Evolutionary conservation across 2,797 vertebrate species (phyloP).

Genomic region (Acomys russatus): DNA sequence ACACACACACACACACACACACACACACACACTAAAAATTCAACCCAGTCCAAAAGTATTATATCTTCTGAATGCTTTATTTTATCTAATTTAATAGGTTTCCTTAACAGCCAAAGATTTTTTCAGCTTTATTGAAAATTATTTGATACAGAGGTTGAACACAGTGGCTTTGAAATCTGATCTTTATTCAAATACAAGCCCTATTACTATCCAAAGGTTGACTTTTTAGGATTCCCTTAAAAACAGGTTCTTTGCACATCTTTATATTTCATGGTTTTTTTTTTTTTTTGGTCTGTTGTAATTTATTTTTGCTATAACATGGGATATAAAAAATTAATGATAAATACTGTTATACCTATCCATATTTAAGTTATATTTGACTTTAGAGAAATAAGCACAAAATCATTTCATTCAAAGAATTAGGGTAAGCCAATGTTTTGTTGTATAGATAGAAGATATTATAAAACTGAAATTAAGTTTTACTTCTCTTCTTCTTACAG

Average conservation of each 20-base stretch:
- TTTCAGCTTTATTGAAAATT: not conserved
- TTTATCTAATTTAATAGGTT: not conserved
- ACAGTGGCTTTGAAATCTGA: not conserved
- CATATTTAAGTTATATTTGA: not conserved
- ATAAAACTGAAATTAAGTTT: not conserved
- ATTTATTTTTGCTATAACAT: not conserved
- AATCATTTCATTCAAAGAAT: conserved; percentile 7
- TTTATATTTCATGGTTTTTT: not conserved
- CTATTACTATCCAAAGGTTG: not conserved
- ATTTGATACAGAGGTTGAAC: not conserved
- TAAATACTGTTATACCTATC: not conserved
- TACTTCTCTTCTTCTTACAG: not conserved
- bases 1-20: not conserved
- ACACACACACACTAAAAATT: not conserved
- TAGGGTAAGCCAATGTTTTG: not conserved
- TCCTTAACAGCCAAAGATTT: not conserved
- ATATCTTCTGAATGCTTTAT: conserved; percentile 16
- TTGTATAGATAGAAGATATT: not conserved
- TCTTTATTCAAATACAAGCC: not conserved
- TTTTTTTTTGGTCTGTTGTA: not conserved
- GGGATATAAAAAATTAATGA: not conserved
- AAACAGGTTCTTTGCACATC: not conserved
- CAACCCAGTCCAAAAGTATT: not conserved
- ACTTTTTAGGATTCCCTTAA: conserved; percentile 16
- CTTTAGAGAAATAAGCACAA: not conserved